phyloP scores from a whole-genome alignment of 1,140 invertebrate genomes.

The Scaptomyza pallida region DNA sequence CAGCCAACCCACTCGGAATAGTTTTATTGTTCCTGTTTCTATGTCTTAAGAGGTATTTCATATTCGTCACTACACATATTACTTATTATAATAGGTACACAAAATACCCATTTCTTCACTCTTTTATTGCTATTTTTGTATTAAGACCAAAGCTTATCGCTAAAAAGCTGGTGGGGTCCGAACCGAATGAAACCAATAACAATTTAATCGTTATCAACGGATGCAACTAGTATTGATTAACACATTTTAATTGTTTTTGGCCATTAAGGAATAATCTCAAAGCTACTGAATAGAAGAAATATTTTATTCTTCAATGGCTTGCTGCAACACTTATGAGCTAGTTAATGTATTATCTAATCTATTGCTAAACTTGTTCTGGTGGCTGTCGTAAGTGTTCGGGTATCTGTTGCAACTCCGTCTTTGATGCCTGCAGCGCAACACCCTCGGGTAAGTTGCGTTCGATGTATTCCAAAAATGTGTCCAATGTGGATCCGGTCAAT shows the following conservation, averaged over 20 bases:
- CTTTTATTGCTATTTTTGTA: background rate
- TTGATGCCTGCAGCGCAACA: constrained; percentile 96
- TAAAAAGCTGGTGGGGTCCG: constrained; percentile 20
- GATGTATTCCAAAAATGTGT: constrained; percentile 98
- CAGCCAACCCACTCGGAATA: too few relatives aligned
- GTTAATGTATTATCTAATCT: constrained; percentile 10
- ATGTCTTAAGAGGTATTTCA: background rate
- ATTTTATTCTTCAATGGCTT: constrained; percentile 3
- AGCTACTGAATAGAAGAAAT: too few relatives aligned
- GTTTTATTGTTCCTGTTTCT: too few relatives aligned
- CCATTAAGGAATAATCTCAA: constrained; percentile 25
- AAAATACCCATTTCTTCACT: background rate
- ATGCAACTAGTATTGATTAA: constrained; percentile 28
- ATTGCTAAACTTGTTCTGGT: constrained; percentile 65
- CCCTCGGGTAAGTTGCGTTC: constrained; percentile 99
- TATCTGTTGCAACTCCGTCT: constrained; percentile 87
- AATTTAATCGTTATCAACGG: constrained; percentile 16
- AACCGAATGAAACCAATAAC: constrained; percentile 8
- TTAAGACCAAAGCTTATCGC: constrained; percentile 24
- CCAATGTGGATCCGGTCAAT: constrained; percentile 97
- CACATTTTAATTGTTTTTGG: constrained; percentile 33
- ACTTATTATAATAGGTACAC: background rate
- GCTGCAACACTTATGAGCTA: constrained; percentile 33
- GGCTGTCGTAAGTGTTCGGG: constrained; percentile 85
- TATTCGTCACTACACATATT: background rate